Conservation (phyloP, 2,113 vertebrate genomes). For the Nematolebias whitei region DNA sequence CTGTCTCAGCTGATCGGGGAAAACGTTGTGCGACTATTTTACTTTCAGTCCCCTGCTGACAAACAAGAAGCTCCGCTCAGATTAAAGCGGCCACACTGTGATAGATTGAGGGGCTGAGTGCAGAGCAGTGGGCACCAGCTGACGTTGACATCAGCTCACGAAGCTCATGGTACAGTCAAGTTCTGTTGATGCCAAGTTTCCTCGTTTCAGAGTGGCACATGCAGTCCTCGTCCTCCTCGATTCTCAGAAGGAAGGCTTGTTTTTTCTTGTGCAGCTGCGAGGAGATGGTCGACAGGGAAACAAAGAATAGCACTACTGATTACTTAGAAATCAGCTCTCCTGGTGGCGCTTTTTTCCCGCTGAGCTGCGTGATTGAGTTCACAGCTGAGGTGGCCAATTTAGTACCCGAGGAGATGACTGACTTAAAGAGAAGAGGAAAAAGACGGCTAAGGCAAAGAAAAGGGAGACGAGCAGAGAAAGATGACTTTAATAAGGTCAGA, state of each 20-base stretch:
- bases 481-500: background rate
- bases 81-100: background rate
- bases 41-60: constrained; percentile 13
- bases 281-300: constrained; percentile 37
- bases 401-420: constrained; percentile 29
- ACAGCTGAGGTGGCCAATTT: constrained; percentile 46
- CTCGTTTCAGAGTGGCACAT: background rate
- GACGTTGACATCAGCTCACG: background rate
- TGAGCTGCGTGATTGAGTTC: constrained; percentile 69
- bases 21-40: constrained; percentile 26
- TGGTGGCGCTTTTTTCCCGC: constrained; percentile 34
- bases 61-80: background rate
- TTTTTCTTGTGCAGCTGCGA: constrained; percentile 3
- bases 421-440: background rate
- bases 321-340: constrained; percentile 39
- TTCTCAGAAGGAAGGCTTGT: constrained; percentile 18
- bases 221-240: constrained; percentile 12
- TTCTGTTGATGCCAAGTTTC: background rate
- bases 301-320: constrained; percentile 34
- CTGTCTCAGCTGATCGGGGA: constrained; percentile 42
- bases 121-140: background rate
- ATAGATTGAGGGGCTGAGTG: constrained; percentile 4
- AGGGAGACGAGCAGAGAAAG: background rate
- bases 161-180: background rate
- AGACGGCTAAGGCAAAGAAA: background rate